phyloP scores from a whole-genome alignment of 2,113 vertebrate species.

The Pluvialis apricaria region DNA sequence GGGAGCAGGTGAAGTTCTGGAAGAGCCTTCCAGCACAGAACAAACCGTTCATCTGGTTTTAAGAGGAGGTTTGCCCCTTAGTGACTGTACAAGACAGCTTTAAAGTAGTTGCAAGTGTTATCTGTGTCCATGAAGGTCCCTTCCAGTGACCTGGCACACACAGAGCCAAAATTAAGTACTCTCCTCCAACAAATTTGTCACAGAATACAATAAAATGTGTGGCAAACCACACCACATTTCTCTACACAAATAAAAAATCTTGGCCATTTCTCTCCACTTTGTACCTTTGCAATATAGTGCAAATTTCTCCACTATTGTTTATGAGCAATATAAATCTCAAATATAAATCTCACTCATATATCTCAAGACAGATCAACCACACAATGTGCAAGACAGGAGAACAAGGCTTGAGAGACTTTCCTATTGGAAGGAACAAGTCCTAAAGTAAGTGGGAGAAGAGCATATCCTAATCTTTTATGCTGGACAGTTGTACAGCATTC shows the following conservation, averaged over 20 bases:
- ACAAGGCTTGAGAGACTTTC: background rate
- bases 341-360: background rate
- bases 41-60: background rate
- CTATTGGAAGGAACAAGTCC: background rate
- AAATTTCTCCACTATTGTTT: background rate
- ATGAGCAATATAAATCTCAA: too few species aligned
- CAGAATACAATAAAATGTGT: background rate
- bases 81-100: background rate
- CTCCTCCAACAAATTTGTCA: background rate
- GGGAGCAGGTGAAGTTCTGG: background rate
- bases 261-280: background rate
- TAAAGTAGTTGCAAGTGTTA: background rate
- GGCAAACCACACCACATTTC: background rate
- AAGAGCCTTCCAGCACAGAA: background rate
- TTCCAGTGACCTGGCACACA: background rate
- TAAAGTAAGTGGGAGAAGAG: background rate
- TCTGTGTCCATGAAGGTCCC: background rate
- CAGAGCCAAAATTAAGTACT: background rate
- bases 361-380: background rate
- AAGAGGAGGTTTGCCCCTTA: background rate
- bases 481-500: background rate
- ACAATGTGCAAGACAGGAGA: background rate
- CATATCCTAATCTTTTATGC: background rate
- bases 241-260: background rate
- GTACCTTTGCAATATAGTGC: background rate